Evolutionary conservation across 2,113 vertebrate genomes (phyloP).

Genomic region (Heloderma charlesbogerti): DNA sequence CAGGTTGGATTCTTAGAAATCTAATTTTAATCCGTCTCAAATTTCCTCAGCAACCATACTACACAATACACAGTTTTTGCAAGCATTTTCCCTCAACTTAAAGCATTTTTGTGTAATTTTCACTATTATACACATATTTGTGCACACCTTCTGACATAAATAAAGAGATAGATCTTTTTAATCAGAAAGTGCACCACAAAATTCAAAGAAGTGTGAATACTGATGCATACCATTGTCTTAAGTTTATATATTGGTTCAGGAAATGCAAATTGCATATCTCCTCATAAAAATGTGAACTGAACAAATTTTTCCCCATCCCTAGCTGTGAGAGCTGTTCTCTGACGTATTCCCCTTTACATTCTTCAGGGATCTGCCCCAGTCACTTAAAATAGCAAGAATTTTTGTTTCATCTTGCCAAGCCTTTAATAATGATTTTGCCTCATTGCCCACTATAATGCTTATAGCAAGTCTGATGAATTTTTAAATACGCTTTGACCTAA

Average conservation of each 20-base stretch:
- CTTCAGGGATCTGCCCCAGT: not conserved
- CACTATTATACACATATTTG: not conserved
- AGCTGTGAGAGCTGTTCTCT: not conserved
- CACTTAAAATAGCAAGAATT: not conserved
- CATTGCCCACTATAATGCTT: not conserved
- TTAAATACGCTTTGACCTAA: slow-evolving; percentile 28
- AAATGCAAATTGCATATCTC: not conserved
- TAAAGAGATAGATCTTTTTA: too few relatives aligned
- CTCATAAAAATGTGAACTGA: not conserved
- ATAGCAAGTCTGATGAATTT: slow-evolving; percentile 29
- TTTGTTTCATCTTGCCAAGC: not conserved
- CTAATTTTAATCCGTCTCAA: too few relatives aligned
- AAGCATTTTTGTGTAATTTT: not conserved
- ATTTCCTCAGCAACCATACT: too few relatives aligned
- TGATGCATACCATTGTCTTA: not conserved
- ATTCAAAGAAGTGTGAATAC: not conserved
- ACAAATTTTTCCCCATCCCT: not conserved
- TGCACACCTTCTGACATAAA: not conserved
- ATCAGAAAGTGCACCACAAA: too few relatives aligned
- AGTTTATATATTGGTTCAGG: not conserved
- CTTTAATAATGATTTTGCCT: not conserved
- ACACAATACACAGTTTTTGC: too few relatives aligned
- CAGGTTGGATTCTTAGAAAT: too few relatives aligned
- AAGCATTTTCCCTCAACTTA: too few relatives aligned
- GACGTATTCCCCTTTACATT: not conserved